A percentile compares a stretch with the other conserved stretches of the same genome.
phyloP scores from a whole-genome alignment of 2,797 vertebrate genomes.

The Gymnopithys bicolor region DNA sequence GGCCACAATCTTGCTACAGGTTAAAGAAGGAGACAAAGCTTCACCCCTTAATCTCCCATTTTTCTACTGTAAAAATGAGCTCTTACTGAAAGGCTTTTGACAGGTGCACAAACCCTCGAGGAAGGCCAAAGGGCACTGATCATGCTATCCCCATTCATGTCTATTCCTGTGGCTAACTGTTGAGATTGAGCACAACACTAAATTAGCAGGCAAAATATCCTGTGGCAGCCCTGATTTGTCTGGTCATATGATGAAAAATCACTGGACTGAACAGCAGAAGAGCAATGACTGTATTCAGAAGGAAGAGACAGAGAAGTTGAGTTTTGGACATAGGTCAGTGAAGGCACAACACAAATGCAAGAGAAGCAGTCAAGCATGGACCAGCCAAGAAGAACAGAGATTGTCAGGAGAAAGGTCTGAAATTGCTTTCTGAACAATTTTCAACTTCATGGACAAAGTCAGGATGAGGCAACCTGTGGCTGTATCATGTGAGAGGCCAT shows the following conservation, averaged over 20 bases:
- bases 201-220: not conserved
- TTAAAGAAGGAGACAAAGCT: not conserved
- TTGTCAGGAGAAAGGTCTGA: not conserved
- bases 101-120: not conserved
- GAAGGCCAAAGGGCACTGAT: not conserved
- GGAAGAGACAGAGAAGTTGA: not conserved
- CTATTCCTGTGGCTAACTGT: not conserved
- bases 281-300: not conserved
- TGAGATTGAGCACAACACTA: not conserved
- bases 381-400: not conserved
- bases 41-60: not conserved
- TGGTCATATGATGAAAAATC: not conserved
- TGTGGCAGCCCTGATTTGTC: not conserved
- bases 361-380: not conserved
- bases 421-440: not conserved
- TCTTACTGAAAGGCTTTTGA: not conserved
- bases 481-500: not conserved
- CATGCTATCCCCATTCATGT: not conserved
- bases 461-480: not conserved
- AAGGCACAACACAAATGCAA: not conserved
- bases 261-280: not conserved
- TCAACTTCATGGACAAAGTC: not conserved
- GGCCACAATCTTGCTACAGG: not conserved
- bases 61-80: not conserved
- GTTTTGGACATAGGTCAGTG: not conserved